Evolutionary conservation across 2,888 invertebrate genomes (phyloP), one percentile per base, ranked within the genome.

Genomic region (Agrotis segetum): DNA sequence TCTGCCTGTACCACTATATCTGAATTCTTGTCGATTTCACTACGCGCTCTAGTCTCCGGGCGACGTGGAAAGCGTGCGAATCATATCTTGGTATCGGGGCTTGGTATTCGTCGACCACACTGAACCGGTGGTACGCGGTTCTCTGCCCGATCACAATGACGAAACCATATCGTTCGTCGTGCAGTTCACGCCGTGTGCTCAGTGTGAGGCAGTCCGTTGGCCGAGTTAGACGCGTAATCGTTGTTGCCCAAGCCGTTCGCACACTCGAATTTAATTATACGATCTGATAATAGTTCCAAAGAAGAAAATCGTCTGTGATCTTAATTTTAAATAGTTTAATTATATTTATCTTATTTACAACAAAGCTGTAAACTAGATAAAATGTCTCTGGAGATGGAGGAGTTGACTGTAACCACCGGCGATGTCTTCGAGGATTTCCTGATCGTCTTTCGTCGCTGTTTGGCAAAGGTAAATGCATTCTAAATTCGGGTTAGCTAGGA

Each of bases 371-470:
- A 90, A 89, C 69, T 87, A 88, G 78, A 91, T 81, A 96, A 94
- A 90, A 97, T 98, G 97, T 97, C 97, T 89, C 92, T 97, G 90
- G 97, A 97, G 89, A 96, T 97, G 90, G 97, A 97, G 91, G 96
- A 97, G 84, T 91, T 97, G 44, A 92, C 96, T 86, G 96, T 96
- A 85, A 92, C 96, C 89, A 96, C 97, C 84, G 98, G 98, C 85
- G 97, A 98, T 93, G 97, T 97, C 87, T 96, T 98, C 92, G 97
- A 97, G 91, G 98, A 98, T 93, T 97, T 98, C 93, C 96, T 97
- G 88, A 93, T 97, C 87, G 96, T 97, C 89, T 97, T 97, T 90
- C 97, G 97, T 83, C 97, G 97, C 87, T 96, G 97, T 89, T 96
- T 97, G 93, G 96, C 96, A 94, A 97, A 97, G 97, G 98, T 98